These are phyloP conservation scores for Ephialtes manifestator DNA, from an alignment of 2,888 invertebrate species.

Conservation along the genomic window DNA sequence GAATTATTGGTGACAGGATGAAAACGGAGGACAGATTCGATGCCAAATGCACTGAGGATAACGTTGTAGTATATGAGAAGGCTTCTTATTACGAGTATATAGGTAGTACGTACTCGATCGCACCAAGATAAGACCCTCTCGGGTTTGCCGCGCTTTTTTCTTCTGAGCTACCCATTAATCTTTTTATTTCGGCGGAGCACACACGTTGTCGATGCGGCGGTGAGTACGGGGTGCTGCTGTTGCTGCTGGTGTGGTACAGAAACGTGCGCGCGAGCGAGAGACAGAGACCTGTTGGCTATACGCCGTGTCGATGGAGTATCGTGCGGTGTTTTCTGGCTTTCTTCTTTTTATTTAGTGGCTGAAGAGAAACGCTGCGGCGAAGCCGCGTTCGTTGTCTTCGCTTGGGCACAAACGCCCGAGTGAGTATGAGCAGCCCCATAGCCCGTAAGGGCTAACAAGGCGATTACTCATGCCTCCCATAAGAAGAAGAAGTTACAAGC, in stretches of 20 bases:
- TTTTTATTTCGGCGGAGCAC: slow-evolving; percentile 67
- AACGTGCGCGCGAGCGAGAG: slow-evolving; percentile 44
- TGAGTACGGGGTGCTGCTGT: slow-evolving; percentile 5
- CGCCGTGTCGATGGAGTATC: slow-evolving; percentile 81
- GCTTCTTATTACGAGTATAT: slow-evolving; percentile 61
- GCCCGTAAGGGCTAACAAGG: slow-evolving; percentile 85
- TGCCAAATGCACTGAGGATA: slow-evolving; percentile 38
- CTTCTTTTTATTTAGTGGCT: slow-evolving; percentile 67
- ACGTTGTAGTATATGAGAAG: slow-evolving; percentile 27
- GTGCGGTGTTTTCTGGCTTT: slow-evolving; percentile 79
- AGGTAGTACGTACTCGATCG: slow-evolving; percentile 59
- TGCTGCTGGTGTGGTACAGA: slow-evolving; percentile 47
- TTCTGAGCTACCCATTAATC: slow-evolving; percentile 65
- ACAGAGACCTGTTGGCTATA: slow-evolving; percentile 68
- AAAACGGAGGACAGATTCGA: slow-evolving; percentile 43
- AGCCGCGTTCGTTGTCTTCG: slow-evolving; percentile 59
- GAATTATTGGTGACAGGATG: slow-evolving; percentile 49
- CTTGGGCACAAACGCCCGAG: slow-evolving; percentile 60
- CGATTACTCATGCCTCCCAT: slow-evolving; percentile 85
- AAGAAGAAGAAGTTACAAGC: slow-evolving; percentile 85
- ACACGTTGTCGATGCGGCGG: slow-evolving; percentile 32
- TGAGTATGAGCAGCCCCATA: slow-evolving; percentile 79
- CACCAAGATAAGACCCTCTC: slow-evolving; percentile 59
- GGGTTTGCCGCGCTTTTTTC: slow-evolving; percentile 55
- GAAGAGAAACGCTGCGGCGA: slow-evolving; percentile 52